Evolutionary conservation across 2,797 vertebrate species (phyloP).

Genomic region (Rhynchonycteris naso): DNA sequence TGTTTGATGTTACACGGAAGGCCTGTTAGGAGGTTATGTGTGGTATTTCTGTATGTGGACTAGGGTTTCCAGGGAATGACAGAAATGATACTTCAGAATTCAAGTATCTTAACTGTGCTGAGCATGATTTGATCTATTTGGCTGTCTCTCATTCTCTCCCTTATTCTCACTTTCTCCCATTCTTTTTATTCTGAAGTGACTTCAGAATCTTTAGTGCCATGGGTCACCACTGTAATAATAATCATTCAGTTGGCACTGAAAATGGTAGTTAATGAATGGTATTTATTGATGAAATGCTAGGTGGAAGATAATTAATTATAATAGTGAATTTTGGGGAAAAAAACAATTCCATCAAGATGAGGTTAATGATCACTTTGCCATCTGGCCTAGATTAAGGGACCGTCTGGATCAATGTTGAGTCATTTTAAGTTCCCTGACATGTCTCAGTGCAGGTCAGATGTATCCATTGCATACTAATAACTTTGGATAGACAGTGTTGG

Average conservation of each 20-base stretch:
- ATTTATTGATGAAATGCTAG: slow-evolving; percentile 74
- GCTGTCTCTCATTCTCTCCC: background rate
- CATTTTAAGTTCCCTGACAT: background rate
- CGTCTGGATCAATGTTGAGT: slow-evolving; percentile 28
- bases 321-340: slow-evolving; percentile 31
- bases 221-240: slow-evolving; percentile 55
- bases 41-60: background rate
- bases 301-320: slow-evolving; percentile 70
- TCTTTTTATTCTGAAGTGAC: slow-evolving; percentile 39
- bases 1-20: background rate
- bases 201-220: slow-evolving; percentile 16
- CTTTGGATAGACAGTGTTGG: background rate
- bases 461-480: background rate
- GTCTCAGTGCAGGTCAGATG: background rate
- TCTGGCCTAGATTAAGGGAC: slow-evolving; percentile 51
- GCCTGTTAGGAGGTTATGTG: background rate
- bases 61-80: background rate
- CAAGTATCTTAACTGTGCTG: background rate
- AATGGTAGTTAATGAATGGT: slow-evolving; percentile 51
- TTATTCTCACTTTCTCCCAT: background rate
- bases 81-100: background rate
- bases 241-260: slow-evolving; percentile 52
- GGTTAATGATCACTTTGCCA: slow-evolving; percentile 63
- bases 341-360: slow-evolving; percentile 57
- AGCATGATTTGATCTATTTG: background rate